A percentile compares a stretch with the other conserved stretches of the same genome.
These are phyloP conservation scores for Serrognathus titanus DNA, from an alignment of 2,888 invertebrate species.

Conservation along the genomic window DNA sequence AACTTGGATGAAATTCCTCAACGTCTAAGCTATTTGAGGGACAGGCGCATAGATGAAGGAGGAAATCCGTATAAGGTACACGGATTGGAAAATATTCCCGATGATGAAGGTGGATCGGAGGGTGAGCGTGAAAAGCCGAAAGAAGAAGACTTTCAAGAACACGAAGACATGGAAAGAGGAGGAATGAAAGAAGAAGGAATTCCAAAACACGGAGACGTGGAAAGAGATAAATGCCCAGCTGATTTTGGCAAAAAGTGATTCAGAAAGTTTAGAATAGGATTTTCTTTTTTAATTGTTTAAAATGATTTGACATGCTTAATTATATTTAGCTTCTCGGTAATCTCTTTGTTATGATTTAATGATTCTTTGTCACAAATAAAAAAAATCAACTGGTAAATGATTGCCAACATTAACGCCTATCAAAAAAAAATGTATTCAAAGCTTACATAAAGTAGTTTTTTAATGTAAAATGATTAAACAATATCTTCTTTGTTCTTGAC, in stretches of 20 bases:
- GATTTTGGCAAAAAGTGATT: not conserved
- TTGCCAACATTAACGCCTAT: no score
- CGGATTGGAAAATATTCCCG: slow-evolving; percentile 6
- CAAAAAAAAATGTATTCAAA: no score
- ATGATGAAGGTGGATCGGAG: not conserved
- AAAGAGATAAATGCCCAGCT: not conserved
- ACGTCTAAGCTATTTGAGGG: slow-evolving; percentile 6
- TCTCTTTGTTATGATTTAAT: no score
- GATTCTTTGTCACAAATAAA: no score
- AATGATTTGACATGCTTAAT: no score
- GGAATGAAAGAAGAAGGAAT: not conserved
- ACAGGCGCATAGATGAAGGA: slow-evolving; percentile 1
- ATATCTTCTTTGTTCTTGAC: no score
- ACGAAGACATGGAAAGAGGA: not conserved
- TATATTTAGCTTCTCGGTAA: no score
- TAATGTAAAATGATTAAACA: no score
- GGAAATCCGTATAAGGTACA: slow-evolving; percentile 9
- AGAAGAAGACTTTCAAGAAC: slow-evolving; percentile 1
- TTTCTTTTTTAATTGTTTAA: no score
- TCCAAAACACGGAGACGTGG: not conserved
- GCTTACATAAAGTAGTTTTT: no score
- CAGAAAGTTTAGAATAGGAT: no score
- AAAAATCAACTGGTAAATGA: no score
- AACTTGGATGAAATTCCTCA: not conserved
- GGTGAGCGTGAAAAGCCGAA: not conserved